These are phyloP conservation scores for Hemiprocne comata DNA, from an alignment of 2,113 vertebrate genomes.

Conservation along the genomic window DNA sequence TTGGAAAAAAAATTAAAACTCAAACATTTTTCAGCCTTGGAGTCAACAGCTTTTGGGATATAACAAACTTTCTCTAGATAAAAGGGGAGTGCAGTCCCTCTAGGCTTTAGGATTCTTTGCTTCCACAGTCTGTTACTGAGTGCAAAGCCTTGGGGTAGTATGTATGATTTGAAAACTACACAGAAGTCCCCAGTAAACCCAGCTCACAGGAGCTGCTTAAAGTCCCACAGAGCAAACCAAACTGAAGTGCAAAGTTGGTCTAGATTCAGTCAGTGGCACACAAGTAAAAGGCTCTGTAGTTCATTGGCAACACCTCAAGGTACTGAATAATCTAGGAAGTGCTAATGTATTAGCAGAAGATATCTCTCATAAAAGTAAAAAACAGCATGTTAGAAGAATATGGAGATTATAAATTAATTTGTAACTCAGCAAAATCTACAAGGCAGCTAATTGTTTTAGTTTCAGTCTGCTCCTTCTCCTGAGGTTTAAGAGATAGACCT, in stretches of 20 bases:
- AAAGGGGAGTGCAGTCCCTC: background rate
- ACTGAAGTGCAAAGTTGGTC: background rate
- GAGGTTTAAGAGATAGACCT: background rate
- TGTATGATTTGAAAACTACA: background rate
- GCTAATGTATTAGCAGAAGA: background rate
- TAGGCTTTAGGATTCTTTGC: background rate
- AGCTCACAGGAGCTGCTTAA: background rate
- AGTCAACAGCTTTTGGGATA: background rate
- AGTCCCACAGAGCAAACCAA: background rate
- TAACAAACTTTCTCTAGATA: background rate
- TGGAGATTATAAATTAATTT: background rate
- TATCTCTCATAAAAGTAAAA: background rate
- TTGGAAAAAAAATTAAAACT: background rate
- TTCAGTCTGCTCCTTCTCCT: background rate
- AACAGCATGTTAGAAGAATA: background rate
- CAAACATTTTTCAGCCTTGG: background rate
- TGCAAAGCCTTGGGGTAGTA: background rate
- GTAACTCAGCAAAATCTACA: background rate
- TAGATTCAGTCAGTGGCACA: background rate
- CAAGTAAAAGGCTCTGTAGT: background rate
- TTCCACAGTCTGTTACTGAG: background rate
- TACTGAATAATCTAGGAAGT: background rate
- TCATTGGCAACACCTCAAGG: fast-evolving
- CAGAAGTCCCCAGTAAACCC: background rate
- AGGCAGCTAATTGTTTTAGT: background rate